Conservation (phyloP, 1,140 invertebrate species). For the Heliconius hermathena region DNA sequence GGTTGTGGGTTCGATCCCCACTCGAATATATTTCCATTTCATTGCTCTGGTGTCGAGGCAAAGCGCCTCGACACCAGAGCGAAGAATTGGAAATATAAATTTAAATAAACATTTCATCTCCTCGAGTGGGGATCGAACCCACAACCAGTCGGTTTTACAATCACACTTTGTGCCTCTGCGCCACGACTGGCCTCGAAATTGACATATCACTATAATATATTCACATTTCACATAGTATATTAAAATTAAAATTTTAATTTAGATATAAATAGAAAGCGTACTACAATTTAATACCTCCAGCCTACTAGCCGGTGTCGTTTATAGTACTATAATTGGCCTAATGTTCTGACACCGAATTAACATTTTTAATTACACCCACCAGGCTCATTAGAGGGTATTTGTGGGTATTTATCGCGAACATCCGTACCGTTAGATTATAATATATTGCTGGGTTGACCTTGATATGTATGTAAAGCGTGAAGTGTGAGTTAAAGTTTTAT, state of each 20-base stretch:
- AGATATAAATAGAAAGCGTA: constrained; percentile 1
- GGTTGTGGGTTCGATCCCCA: too few species aligned
- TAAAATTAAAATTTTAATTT: not conserved
- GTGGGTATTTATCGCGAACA: constrained; percentile 25
- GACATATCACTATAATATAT: too few species aligned
- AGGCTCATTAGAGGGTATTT: constrained; percentile 19
- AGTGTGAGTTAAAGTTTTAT: too few species aligned
- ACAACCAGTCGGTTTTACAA: too few species aligned
- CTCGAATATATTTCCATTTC: too few species aligned
- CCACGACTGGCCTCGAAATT: too few species aligned
- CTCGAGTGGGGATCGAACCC: too few species aligned
- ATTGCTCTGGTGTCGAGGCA: too few species aligned
- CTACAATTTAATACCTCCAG: not conserved
- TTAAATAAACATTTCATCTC: too few species aligned
- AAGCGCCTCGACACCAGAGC: too few species aligned
- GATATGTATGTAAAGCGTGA: not conserved
- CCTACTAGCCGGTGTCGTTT: not conserved
- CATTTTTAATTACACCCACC: constrained; percentile 25
- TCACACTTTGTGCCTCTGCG: too few species aligned
- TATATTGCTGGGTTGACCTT: constrained; percentile 27
- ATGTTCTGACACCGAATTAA: constrained; percentile 10
- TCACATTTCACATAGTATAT: not conserved
- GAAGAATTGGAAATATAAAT: too few species aligned
- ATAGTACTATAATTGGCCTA: not conserved
- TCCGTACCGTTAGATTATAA: constrained; percentile 20